phyloP scores from a whole-genome alignment of 64 coral and sea anemone genomes.

The Porites lutea region DNA sequence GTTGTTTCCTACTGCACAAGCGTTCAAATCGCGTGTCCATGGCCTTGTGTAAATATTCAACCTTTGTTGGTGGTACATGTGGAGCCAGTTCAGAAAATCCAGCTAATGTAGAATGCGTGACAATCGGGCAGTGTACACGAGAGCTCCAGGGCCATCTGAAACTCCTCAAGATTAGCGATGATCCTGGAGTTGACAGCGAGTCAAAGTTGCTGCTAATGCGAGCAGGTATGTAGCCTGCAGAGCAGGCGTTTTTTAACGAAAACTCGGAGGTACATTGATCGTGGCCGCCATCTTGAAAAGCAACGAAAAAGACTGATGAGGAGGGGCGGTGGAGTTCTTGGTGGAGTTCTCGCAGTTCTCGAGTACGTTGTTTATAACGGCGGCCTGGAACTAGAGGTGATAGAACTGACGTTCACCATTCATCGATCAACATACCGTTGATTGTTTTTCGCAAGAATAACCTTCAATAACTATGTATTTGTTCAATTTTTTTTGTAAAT shows the following conservation, averaged over 20 bases:
- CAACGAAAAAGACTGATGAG: too few species aligned
- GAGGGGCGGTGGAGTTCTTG: not conserved
- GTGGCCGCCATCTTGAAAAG: too few species aligned
- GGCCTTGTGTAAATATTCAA: conserved; percentile 46
- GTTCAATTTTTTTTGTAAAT: conserved; percentile 23
- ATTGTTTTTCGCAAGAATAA: conserved; percentile 1
- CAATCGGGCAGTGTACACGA: not conserved
- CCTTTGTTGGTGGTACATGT: conserved; percentile 13
- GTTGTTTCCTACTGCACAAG: not conserved
- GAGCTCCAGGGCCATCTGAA: not conserved
- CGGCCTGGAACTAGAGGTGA: conserved; percentile 5
- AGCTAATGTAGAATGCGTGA: conserved; percentile 35
- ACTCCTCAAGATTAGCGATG: conserved; percentile 17
- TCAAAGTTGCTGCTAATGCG: conserved; percentile 15
- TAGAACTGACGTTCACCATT: conserved; percentile 24
- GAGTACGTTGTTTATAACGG: conserved; percentile 3
- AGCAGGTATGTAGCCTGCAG: not conserved
- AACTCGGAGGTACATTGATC: too few species aligned
- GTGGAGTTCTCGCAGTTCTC: not conserved
- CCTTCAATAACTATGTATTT: conserved; percentile 16
- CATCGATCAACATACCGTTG: conserved; percentile 21
- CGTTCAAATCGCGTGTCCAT: conserved; percentile 10
- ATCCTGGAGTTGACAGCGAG: conserved; percentile 26
- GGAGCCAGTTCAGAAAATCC: conserved; percentile 47
- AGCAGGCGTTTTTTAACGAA: too few species aligned